Evolutionary conservation across 2,797 vertebrate species (phyloP).

Genomic region (Scarus forsteni): DNA sequence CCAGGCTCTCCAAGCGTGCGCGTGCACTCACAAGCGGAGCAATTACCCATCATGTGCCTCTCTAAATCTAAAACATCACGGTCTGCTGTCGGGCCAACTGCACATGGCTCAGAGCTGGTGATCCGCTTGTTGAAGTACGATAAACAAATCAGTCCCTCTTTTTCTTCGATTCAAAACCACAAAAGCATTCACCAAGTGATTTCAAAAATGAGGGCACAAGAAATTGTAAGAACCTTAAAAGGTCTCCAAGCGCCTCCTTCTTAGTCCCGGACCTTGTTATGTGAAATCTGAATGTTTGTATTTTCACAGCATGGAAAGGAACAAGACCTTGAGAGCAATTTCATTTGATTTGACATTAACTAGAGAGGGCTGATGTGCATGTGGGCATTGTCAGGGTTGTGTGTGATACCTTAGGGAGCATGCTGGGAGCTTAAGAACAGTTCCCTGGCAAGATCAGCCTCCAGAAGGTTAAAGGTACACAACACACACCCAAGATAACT

Average conservation of each 20-base stretch:
- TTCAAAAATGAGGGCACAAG: background rate
- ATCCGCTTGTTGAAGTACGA: background rate
- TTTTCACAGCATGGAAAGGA: too few relatives aligned
- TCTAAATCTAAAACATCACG: background rate
- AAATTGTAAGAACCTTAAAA: background rate
- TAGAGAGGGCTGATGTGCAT: too few relatives aligned
- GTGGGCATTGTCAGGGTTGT: background rate
- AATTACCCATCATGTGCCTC: background rate
- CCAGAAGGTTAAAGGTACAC: constrained; percentile 1
- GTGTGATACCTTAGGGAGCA: background rate
- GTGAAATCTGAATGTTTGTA: background rate
- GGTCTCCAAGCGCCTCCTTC: too few relatives aligned
- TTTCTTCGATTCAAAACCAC: background rate
- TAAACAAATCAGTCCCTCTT: background rate
- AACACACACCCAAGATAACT: constrained; percentile 7
- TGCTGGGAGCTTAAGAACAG: background rate
- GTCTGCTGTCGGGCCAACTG: background rate
- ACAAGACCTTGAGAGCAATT: background rate
- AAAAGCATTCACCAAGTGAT: too few relatives aligned
- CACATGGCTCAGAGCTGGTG: background rate
- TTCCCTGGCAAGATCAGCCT: background rate
- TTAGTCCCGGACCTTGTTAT: background rate
- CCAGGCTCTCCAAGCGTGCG: background rate
- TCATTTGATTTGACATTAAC: background rate
- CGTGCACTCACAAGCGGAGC: background rate